These are phyloP conservation scores for Monarcha castaneiventris DNA, from an alignment of 2,113 vertebrate genomes.

Conservation along the genomic window DNA sequence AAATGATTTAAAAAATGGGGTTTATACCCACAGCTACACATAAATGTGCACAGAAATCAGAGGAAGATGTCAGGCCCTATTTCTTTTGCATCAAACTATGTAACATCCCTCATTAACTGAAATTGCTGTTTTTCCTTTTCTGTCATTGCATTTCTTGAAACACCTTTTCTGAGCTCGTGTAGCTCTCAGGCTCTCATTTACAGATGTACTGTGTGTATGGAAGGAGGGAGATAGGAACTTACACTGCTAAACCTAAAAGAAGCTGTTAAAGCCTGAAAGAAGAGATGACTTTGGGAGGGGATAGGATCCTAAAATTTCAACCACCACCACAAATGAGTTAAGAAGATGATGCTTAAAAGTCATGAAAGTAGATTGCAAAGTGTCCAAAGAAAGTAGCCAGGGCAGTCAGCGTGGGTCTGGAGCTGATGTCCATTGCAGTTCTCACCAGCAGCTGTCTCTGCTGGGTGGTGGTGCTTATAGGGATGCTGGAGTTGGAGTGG, in stretches of 20 bases:
- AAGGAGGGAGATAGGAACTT: not conserved
- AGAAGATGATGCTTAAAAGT: not conserved
- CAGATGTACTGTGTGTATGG: not conserved
- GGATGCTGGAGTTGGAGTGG: not conserved
- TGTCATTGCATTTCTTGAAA: not conserved
- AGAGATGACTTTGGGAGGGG: not conserved
- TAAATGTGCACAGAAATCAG: not conserved
- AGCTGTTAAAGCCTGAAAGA: not conserved
- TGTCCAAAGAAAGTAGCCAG: not conserved
- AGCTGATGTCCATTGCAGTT: not conserved
- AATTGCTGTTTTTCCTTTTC: not conserved
- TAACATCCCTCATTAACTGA: not conserved
- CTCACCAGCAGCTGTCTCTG: not conserved
- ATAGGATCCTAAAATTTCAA: not conserved
- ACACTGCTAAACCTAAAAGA: not conserved
- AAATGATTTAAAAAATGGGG: not conserved
- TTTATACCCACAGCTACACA: not conserved
- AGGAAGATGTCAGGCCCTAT: not conserved
- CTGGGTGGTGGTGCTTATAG: not conserved
- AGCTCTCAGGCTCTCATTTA: not conserved
- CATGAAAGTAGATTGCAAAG: not conserved
- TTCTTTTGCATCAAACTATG: not conserved
- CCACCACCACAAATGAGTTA: not conserved
- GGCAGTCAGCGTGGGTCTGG: rapidly evolving
- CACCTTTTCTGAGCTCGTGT: not conserved